Evolutionary conservation across 2,888 invertebrate genomes (phyloP).

Genomic region (Tuta absoluta): DNA sequence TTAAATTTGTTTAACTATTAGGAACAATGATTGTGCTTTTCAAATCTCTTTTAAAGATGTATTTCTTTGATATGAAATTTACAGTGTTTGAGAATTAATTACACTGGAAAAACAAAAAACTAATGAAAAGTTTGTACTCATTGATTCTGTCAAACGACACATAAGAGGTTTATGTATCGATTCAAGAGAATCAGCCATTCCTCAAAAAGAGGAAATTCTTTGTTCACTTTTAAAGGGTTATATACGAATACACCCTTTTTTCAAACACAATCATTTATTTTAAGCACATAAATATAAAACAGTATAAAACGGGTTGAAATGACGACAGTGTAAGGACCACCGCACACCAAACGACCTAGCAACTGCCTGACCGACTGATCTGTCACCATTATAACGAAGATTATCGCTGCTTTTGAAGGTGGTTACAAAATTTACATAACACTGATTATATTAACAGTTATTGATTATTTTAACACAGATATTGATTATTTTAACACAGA

Average conservation of each 20-base stretch:
- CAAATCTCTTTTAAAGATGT: background rate
- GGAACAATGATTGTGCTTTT: constrained; percentile 41
- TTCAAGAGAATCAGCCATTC: constrained; percentile 41
- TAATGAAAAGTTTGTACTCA: background rate
- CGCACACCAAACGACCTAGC: background rate
- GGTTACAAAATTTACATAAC: background rate
- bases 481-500: background rate
- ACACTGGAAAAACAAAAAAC: background rate
- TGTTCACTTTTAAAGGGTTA: background rate
- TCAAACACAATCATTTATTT: constrained; percentile 10
- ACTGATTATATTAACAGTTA: background rate
- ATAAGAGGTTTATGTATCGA: constrained; percentile 37
- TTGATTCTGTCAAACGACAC: constrained; percentile 40
- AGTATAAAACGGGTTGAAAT: constrained; percentile 19
- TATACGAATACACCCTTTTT: background rate
- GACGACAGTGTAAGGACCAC: constrained; percentile 20
- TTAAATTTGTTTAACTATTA: constrained; percentile 33
- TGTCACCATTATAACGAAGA: background rate
- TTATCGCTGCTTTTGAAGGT: constrained; percentile 8
- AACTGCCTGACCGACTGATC: background rate
- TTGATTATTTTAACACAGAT: background rate
- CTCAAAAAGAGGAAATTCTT: background rate
- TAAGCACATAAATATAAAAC: constrained; percentile 13
- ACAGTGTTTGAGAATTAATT: too few species aligned
- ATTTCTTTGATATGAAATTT: background rate